Percentiles rank a stretch among this genome's conserved stretches.
Conservation (phyloP, 2,113 vertebrate genomes). For the Cromileptes altivelis region DNA sequence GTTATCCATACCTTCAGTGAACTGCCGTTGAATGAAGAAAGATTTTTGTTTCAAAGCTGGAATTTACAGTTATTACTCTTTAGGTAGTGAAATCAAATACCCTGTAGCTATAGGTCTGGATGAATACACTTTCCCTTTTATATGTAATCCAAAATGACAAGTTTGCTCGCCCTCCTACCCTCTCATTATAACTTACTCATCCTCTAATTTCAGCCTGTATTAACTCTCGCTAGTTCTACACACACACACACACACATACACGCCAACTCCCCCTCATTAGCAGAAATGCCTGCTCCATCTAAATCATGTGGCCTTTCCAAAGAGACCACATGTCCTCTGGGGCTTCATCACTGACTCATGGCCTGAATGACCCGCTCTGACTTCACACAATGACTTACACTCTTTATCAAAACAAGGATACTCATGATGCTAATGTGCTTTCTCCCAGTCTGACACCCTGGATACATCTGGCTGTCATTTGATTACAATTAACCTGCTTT, state of each 20-base stretch:
- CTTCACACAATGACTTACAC: slow-evolving; percentile 29
- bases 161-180: slow-evolving; percentile 22
- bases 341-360: slow-evolving; percentile 23
- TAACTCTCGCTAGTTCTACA: slow-evolving; percentile 43
- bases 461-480: slow-evolving; percentile 19
- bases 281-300: slow-evolving; percentile 12
- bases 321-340: slow-evolving; percentile 28
- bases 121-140: slow-evolving; percentile 42
- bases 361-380: slow-evolving; percentile 1
- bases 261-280: slow-evolving; percentile 1
- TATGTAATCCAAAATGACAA: slow-evolving; percentile 48
- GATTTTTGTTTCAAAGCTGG: slow-evolving; percentile 9
- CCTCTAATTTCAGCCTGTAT: slow-evolving; percentile 59
- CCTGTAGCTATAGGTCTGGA: slow-evolving; percentile 1
- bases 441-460: background rate
- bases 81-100: slow-evolving; percentile 31
- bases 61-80: slow-evolving; percentile 30
- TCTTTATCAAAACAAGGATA: slow-evolving; percentile 12
- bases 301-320: slow-evolving; percentile 19
- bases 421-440: slow-evolving; percentile 21
- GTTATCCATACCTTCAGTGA: background rate
- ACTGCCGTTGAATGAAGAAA: background rate
- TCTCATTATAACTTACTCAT: slow-evolving; percentile 60
- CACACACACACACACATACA: slow-evolving; percentile 24
- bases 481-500: slow-evolving; percentile 37